These are phyloP conservation scores for Eublepharis macularius DNA, from an alignment of 2,113 vertebrate genomes.

Conservation along the genomic window DNA sequence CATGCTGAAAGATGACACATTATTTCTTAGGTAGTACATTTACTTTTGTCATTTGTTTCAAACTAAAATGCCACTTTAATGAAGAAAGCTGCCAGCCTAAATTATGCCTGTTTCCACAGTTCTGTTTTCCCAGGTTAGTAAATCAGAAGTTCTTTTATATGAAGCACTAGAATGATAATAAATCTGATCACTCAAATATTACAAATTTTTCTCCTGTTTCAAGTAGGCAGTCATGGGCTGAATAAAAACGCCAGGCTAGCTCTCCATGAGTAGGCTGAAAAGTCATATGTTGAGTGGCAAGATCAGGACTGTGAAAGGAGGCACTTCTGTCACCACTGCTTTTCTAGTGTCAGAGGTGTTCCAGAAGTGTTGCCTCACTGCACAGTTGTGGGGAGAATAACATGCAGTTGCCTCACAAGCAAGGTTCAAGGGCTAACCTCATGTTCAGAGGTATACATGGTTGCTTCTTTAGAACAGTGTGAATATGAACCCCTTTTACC, in stretches of 20 bases:
- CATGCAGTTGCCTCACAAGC: background rate
- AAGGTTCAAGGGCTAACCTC: background rate
- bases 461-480: background rate
- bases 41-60: slow-evolving; percentile 43
- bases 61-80: slow-evolving; percentile 51
- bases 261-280: background rate
- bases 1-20: slow-evolving; percentile 43
- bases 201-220: slow-evolving; percentile 34
- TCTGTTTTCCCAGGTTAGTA: slow-evolving; percentile 44
- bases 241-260: slow-evolving; percentile 19
- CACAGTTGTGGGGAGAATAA: background rate
- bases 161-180: slow-evolving; percentile 63
- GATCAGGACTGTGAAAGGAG: background rate
- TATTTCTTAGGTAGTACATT: slow-evolving; percentile 30
- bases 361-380: background rate
- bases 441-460: background rate
- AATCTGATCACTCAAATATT: slow-evolving; percentile 39
- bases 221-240: slow-evolving; percentile 27
- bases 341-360: background rate
- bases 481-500: too few relatives aligned
- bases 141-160: slow-evolving; percentile 60
- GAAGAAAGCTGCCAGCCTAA: slow-evolving; percentile 44
- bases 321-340: background rate
- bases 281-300: background rate
- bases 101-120: slow-evolving; percentile 51